Evolutionary conservation across 2,113 vertebrate species (phyloP).

Genomic region (Callipepla squamata): DNA sequence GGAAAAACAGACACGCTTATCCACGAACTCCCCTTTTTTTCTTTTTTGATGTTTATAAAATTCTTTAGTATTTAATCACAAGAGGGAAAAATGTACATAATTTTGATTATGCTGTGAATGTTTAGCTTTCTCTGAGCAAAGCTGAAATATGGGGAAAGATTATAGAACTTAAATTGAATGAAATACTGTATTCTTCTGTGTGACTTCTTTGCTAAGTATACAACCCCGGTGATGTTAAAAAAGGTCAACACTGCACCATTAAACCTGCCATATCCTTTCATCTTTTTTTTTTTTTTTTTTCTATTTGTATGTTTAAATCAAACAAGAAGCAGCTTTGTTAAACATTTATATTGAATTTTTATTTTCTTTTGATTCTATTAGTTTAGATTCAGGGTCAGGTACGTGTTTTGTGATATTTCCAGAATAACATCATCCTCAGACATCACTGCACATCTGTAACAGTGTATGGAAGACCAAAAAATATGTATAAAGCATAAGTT

Average conservation of each 20-base stretch:
- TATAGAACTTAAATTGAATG: conserved; percentile 28
- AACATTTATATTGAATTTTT: not conserved
- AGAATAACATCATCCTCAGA: not conserved
- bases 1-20: not conserved
- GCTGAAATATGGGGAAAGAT: not conserved
- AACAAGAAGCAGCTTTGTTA: not conserved
- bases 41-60: not conserved
- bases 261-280: not conserved
- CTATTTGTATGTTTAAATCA: conserved; percentile 32
- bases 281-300: not conserved
- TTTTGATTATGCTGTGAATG: not conserved
- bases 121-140: not conserved
- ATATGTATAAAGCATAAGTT: not conserved
- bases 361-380: conserved; percentile 1
- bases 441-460: not conserved
- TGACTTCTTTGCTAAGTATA: conserved; percentile 38
- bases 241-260: not conserved
- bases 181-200: not conserved
- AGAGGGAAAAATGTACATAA: not conserved
- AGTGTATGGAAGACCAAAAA: not conserved
- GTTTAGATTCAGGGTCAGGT: conserved; percentile 29
- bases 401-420: conserved; percentile 5
- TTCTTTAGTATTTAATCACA: not conserved
- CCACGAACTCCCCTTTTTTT: not conserved
- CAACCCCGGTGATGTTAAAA: conserved; percentile 26